Base-by-base conservation (phyloP, 2,888 invertebrate species). In the Drosophila vallismaia region DNA sequence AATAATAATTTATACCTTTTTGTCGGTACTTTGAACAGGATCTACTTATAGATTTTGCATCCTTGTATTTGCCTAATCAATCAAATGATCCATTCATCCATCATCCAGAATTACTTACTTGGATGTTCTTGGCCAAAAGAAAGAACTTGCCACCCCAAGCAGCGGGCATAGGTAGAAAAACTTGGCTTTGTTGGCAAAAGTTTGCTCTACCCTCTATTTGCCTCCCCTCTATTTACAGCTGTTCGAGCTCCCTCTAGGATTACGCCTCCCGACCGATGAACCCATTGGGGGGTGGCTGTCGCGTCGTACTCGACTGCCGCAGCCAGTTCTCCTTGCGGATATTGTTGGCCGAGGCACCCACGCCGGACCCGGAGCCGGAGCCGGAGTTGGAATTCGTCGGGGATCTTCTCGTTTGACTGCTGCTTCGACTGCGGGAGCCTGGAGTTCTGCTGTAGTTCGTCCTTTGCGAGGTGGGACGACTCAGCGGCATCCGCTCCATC, bases 201-300 rank as follows among this genome's bases (percentile, higher is more conserved):
- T 44, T 24, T 44, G 44, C 44, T 44, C 44, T 44, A 12, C 44
- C 14, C 28, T 29, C 14, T 53, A 14, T 14, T 4, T 10, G 28
- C 10, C 9, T 19, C 10, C 38, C 7, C 26, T 14, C 24, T 81
- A 63, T 71, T 59, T 62, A 69, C 48, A 60, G 40, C 26, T 24
- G 29, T 38, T n/a, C 19, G 26, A 45, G n/a, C n/a, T n/a, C 29
- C 33, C 24, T n/a, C 31, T 7, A 28, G 51, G 14, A 58, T 75
- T 89, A 91, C 72, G 89, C 81, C 77, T 91, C 90, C 62, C 88
- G 89, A 42, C 90, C 91, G 48, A 90, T 89, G 75, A 90, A 90
- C 68, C 91, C 91, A 71, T 91, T 91, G n/a, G 91, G 91, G n/a
- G 91, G 90, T 52, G 89, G 89, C 26, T 81, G 79, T 9, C 77